Conservation (phyloP, 2,113 vertebrate genomes). For the Muscicapa adusta region DNA sequence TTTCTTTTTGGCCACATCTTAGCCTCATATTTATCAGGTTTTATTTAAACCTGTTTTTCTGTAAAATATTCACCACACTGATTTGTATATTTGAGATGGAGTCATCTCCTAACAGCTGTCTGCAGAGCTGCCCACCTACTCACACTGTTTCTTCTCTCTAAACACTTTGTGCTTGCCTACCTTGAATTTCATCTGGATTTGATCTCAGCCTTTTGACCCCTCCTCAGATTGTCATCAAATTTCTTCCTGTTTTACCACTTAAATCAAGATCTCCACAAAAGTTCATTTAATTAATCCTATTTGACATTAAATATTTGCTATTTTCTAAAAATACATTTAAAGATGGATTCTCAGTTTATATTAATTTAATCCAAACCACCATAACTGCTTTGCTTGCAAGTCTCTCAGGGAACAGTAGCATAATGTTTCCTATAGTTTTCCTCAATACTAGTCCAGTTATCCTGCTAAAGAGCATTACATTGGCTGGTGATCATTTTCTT, state of each 20-base stretch:
- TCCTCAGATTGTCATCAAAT: background rate
- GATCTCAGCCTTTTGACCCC: background rate
- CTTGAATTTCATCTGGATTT: background rate
- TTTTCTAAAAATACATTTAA: background rate
- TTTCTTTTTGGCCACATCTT: background rate
- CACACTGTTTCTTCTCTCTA: background rate
- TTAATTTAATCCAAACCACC: background rate
- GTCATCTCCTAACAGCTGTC: background rate
- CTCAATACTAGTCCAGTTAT: background rate
- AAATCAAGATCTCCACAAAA: background rate
- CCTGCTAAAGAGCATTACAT: background rate
- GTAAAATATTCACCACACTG: background rate
- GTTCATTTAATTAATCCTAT: background rate
- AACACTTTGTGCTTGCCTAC: background rate
- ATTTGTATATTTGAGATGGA: background rate
- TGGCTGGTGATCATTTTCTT: background rate
- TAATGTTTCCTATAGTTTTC: background rate
- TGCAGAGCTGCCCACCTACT: background rate
- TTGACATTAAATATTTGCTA: background rate
- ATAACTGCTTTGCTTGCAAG: background rate
- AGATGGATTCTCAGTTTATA: background rate
- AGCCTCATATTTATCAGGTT: background rate
- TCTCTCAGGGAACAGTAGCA: background rate
- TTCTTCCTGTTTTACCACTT: background rate
- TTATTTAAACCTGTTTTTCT: background rate